Evolutionary conservation across 2,888 invertebrate species (phyloP).

Genomic region (Coecobrya sp.): DNA sequence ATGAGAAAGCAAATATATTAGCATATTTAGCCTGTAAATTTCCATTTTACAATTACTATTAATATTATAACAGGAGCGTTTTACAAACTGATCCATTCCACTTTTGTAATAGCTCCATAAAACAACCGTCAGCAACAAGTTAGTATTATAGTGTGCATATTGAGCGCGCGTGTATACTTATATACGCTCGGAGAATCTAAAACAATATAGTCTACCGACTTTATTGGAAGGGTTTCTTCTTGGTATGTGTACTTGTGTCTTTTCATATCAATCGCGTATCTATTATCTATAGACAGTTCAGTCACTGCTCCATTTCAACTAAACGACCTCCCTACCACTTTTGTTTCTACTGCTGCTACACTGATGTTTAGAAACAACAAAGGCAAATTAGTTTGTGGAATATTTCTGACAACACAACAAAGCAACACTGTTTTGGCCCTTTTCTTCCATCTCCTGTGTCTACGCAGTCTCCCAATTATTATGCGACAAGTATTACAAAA

Average conservation of each 20-base stretch:
- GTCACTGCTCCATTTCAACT: too few relatives aligned
- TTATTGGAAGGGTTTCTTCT: background rate
- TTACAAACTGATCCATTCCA: too few relatives aligned
- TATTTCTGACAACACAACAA: background rate
- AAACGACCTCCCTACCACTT: background rate
- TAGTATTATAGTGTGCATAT: too few relatives aligned
- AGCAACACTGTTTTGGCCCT: background rate
- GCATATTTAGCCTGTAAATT: background rate
- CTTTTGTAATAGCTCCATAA: too few relatives aligned
- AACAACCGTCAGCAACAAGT: too few relatives aligned
- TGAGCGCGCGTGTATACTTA: too few relatives aligned
- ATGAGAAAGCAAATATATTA: conserved; percentile 23
- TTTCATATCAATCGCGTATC: too few relatives aligned
- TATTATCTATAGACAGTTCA: too few relatives aligned
- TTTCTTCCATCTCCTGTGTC: background rate
- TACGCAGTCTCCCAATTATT: background rate
- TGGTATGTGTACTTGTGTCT: background rate
- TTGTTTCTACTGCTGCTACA: background rate
- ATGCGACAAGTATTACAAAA: background rate
- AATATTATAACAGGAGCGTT: too few relatives aligned
- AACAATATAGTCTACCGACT: too few relatives aligned
- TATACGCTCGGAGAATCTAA: too few relatives aligned
- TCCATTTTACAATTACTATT: too few relatives aligned
- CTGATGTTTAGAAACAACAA: background rate
- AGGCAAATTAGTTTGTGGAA: conserved; percentile 18